phyloP scores from a whole-genome alignment of 2,797 vertebrate species.

The Astyanax mexicanus region DNA sequence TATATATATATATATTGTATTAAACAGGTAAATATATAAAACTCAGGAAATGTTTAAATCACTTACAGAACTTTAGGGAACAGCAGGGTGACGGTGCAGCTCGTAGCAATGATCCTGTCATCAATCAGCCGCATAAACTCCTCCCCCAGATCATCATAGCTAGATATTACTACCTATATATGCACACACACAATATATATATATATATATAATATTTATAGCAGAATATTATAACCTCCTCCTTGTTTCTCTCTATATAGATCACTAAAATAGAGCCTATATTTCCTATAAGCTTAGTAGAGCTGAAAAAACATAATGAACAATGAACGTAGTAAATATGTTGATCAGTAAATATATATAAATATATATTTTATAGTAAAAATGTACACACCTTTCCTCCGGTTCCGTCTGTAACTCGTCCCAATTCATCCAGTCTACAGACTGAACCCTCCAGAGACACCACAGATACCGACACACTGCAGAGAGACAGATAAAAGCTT shows the following conservation, averaged over 20 bases:
- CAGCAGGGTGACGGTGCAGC: conserved; percentile 71
- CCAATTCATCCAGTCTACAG: conserved; percentile 78
- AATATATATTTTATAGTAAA: too few relatives aligned
- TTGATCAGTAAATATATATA: too few relatives aligned
- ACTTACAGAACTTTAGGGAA: conserved; percentile 74
- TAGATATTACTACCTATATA: conserved; percentile 72
- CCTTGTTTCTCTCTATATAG: too few relatives aligned
- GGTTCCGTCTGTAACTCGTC: conserved; percentile 76
- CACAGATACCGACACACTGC: conserved; percentile 78
- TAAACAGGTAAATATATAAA: too few relatives aligned
- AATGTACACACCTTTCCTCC: conserved; percentile 79
- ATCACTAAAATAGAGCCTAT: too few relatives aligned
- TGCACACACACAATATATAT: conserved; percentile 24
- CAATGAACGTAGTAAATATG: too few relatives aligned
- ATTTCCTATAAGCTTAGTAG: too few relatives aligned
- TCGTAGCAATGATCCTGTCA: conserved; percentile 72
- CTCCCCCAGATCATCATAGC: conserved; percentile 66
- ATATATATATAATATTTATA: conserved; percentile 19
- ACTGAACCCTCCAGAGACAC: conserved; percentile 79
- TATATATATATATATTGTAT: too few relatives aligned
- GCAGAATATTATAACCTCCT: not conserved
- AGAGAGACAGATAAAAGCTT: conserved; percentile 5
- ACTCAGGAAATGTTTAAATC: too few relatives aligned
- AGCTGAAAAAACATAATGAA: too few relatives aligned
- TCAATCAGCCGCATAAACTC: conserved; percentile 75